A percentile compares a stretch with the other conserved stretches of the same genome.
phyloP scores from a whole-genome alignment of 2,888 invertebrate species.

The Synanthedon andrenaeformis region DNA sequence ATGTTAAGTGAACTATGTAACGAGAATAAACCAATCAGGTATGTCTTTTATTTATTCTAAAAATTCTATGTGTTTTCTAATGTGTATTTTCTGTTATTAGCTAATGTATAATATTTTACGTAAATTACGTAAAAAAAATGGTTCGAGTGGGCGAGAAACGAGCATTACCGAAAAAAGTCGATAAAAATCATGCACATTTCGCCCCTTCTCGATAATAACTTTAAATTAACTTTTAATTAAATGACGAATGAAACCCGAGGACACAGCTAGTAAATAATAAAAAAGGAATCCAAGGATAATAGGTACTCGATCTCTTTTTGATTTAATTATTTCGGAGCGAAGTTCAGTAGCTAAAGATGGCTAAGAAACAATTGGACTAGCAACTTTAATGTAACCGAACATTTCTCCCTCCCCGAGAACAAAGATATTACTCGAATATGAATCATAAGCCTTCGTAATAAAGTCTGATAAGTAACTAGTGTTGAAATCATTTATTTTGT shows the following conservation, averaged over 20 bases:
- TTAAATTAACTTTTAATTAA: too few species aligned
- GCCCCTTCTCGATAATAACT: too few species aligned
- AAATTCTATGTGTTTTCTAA: background rate
- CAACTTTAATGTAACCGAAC: background rate
- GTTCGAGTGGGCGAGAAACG: too few species aligned
- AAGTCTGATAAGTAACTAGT: background rate
- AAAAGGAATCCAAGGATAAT: too few species aligned
- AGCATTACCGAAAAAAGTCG: too few species aligned
- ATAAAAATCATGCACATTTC: too few species aligned
- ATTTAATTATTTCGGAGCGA: background rate
- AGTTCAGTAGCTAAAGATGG: background rate
- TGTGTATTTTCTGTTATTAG: too few species aligned
- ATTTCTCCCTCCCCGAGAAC: background rate
- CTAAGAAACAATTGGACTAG: background rate
- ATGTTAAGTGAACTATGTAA: slow-evolving; percentile 87
- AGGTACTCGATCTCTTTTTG: background rate
- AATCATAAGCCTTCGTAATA: background rate
- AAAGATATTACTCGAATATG: background rate
- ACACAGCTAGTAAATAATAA: too few species aligned
- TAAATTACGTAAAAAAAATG: too few species aligned
- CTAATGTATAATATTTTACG: too few species aligned
- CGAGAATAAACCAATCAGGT: slow-evolving; percentile 55
- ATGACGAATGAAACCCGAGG: too few species aligned
- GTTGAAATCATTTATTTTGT: background rate
- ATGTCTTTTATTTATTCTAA: slow-evolving; percentile 6